Conservation (phyloP, 2,797 vertebrate genomes). For the Characodon lateralis region DNA sequence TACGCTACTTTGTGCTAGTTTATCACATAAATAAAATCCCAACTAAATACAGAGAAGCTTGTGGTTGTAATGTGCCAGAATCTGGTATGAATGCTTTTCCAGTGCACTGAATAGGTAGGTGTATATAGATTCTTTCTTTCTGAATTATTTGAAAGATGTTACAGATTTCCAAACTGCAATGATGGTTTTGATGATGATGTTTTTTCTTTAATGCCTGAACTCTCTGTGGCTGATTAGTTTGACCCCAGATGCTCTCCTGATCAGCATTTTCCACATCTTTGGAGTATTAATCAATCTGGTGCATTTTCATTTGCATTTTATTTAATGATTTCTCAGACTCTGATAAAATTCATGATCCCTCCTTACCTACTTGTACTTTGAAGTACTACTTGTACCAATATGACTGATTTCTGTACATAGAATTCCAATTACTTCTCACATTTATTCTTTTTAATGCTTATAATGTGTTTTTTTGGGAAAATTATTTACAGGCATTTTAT, state of each 20-base stretch:
- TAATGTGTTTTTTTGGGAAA: conserved; percentile 45
- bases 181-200: not conserved
- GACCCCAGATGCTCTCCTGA: conserved; percentile 4
- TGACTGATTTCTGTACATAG: conserved; percentile 50
- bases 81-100: conserved; percentile 2
- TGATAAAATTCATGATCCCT: conserved; percentile 19
- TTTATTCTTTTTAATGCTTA: conserved; percentile 40
- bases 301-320: conserved; percentile 4
- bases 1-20: not conserved
- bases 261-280: not conserved
- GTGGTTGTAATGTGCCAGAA: not conserved
- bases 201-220: conserved; percentile 16
- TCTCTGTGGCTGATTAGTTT: conserved; percentile 23
- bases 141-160: conserved; percentile 17
- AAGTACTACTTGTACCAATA: conserved; percentile 16
- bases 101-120: not conserved
- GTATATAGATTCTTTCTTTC: not conserved
- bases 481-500: conserved; percentile 60
- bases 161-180: conserved; percentile 2
- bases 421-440: conserved; percentile 24
- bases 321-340: not conserved
- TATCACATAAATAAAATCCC: not conserved
- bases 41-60: not conserved
- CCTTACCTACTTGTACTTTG: not conserved
- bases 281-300: conserved; percentile 5